Evolutionary conservation across 2,888 invertebrate genomes (phyloP).

Genomic region (Hyppa rectilinea): DNA sequence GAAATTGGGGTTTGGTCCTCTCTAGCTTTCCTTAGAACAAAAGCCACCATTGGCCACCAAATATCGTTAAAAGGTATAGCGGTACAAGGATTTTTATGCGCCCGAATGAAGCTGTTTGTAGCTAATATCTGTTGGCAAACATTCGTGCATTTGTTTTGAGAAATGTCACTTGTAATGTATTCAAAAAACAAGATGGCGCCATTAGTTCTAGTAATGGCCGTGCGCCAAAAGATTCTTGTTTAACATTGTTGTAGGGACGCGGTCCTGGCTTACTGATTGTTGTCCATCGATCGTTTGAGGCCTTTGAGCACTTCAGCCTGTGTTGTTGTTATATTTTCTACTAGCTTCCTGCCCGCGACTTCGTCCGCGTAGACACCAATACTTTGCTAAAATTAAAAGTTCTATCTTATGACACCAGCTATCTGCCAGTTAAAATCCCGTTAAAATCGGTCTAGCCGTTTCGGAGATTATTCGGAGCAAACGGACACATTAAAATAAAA

Average conservation of each 20-base stretch:
- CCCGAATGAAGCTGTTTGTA: not conserved
- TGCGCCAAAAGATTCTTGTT: not conserved
- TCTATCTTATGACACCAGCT: no score
- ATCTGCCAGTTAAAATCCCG: no score
- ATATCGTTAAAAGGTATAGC: not conserved
- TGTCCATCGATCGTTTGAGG: constrained; percentile 8
- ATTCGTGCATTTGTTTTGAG: not conserved
- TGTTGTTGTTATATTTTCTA: not conserved
- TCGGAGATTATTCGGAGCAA: no score
- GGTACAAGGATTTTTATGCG: not conserved
- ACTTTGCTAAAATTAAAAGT: no score
- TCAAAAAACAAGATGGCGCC: not conserved
- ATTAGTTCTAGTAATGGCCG: not conserved
- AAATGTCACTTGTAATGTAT: not conserved
- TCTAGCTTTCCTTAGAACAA: constrained; percentile 41
- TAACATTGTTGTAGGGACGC: not conserved
- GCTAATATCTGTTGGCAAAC: not conserved
- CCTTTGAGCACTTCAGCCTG: not conserved
- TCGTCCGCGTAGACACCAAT: no score
- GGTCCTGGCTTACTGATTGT: not conserved
- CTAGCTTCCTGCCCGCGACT: no score
- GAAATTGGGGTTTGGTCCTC: constrained; percentile 68
- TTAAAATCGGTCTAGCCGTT: no score
- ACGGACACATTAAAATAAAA: no score
- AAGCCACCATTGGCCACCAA: constrained; percentile 31